Base-by-base conservation (phyloP, 2,113 vertebrate species). In the Cheilinus undulatus region DNA sequence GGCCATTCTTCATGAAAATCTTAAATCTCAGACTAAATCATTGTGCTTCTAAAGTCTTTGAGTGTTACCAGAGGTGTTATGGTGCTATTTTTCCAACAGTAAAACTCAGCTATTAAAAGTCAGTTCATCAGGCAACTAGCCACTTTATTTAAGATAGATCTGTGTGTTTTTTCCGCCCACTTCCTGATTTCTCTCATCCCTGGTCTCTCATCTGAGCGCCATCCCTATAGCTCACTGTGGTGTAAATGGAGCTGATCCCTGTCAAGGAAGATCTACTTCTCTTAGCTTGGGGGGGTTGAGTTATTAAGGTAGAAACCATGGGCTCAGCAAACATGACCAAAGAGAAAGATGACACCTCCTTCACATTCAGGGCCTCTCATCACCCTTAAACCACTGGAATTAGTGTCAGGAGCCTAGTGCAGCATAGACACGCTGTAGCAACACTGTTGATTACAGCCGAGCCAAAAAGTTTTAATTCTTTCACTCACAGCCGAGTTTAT, bases 291-390 rank as follows among this genome's bases (percentile, higher is more conserved):
- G 24, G 57, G 65, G 49, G 52, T 51, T 78, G 78, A 85, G 52
- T 88, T 88, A 90, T 87, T 86, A 85, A 79, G 43, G 52, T 62
- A 28, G 61, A 86, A 84, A 82, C 22, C 50, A 76, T 76, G 17
- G 74, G 74, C 89, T 91, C 86, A 90, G 89, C 89, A 92, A 88
- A 88, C 81, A 74, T 5, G 51, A 76, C 69, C 69, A 62, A 62
- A 75, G 78, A 90, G 86, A 89, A 76, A 67, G 82, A 88, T 88
- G 75, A 80, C 72, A 69, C 65, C 73, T 76, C 34, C 59, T 48
- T 80, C 79, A 69, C 79, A 83, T 70, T 79, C 57, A 34, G 64
- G 70, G 45, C 52, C 75, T 79, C 84, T 89, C 84, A 86, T 90
- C 75, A 80, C 36, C 80, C 83, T 74, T 74, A 80, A 83, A 89